A percentile compares a stretch with the other conserved stretches of the same genome.
Conservation (phyloP, 2,888 invertebrate species). For the Epinotia nisella region DNA sequence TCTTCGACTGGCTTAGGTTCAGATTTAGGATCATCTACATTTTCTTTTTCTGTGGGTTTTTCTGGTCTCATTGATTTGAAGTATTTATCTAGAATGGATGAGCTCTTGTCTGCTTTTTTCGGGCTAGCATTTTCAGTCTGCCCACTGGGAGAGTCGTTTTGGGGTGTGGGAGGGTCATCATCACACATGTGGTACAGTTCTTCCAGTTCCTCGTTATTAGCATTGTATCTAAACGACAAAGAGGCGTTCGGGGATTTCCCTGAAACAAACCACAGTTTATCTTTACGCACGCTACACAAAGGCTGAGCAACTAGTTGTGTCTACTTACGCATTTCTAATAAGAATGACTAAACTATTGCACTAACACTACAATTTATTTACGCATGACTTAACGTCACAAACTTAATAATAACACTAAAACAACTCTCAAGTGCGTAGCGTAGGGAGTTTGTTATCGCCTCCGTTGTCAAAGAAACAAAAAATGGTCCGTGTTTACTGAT, state of each 20-base stretch:
- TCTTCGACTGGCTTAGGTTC: slow-evolving; percentile 65
- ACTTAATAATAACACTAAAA: slow-evolving; percentile 38
- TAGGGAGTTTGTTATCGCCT: slow-evolving; percentile 59
- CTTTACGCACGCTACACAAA: slow-evolving; percentile 32
- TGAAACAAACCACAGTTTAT: slow-evolving; percentile 54
- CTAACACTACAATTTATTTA: slow-evolving; percentile 2
- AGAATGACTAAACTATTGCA: slow-evolving; percentile 25
- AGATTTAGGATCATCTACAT: slow-evolving; percentile 65
- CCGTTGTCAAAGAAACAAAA: slow-evolving; percentile 69
- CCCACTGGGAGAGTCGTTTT: slow-evolving; percentile 69
- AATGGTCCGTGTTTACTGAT: slow-evolving; percentile 41
- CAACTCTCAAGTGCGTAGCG: slow-evolving; percentile 48
- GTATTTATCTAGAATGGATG: slow-evolving; percentile 80
- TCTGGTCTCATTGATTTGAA: slow-evolving; percentile 75
- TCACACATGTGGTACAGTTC: slow-evolving; percentile 87
- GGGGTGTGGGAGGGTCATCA: slow-evolving; percentile 82
- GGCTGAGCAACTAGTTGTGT: slow-evolving; percentile 17
- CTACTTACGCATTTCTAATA: slow-evolving; percentile 44
- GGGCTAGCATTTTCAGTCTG: slow-evolving; percentile 75
- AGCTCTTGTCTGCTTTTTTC: slow-evolving; percentile 74
- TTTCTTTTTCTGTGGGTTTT: slow-evolving; percentile 66
- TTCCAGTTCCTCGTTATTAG: slow-evolving; percentile 90
- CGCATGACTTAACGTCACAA: slow-evolving; percentile 19
- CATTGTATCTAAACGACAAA: slow-evolving; percentile 88
- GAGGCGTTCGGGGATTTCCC: slow-evolving; percentile 79